A percentile compares a stretch with the other conserved stretches of the same genome.
These are phyloP conservation scores for Macrophya annulata DNA, from an alignment of 2,888 invertebrate genomes.

Conservation along the genomic window DNA sequence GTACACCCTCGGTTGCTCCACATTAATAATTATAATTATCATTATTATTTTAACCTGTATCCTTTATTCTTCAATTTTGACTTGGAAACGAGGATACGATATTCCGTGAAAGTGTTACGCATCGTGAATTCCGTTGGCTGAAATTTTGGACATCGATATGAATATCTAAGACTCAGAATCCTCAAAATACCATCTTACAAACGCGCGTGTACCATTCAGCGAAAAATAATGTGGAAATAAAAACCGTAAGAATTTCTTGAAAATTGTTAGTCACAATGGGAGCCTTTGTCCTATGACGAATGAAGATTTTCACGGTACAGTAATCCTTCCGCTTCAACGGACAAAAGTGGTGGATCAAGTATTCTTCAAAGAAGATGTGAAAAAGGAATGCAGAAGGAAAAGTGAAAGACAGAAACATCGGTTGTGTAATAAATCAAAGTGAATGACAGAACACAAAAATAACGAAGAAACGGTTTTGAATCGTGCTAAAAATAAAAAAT, in stretches of 20 bases:
- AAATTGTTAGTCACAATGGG: background rate
- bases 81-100: background rate
- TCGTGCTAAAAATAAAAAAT: background rate
- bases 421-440: no score
- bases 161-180: background rate
- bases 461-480: background rate
- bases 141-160: background rate
- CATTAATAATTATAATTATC: background rate
- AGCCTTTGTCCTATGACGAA: constrained; percentile 17
- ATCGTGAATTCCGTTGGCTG: background rate
- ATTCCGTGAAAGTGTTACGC: background rate
- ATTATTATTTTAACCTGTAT: constrained; percentile 1
- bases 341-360: background rate
- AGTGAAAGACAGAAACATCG: background rate
- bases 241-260: background rate
- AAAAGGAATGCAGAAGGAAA: background rate
- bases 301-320: constrained; percentile 34
- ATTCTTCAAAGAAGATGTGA: constrained; percentile 5
- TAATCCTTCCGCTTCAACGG: constrained; percentile 1
- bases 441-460: background rate
- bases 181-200: background rate
- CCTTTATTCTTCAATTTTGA: background rate
- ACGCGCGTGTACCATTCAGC: background rate
- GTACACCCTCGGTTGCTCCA: constrained; percentile 64
- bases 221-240: background rate